Evolutionary conservation across 2,113 vertebrate species (phyloP), one percentile per base, ranked within the genome.

Genomic region (Erythrolamprus reginae): DNA sequence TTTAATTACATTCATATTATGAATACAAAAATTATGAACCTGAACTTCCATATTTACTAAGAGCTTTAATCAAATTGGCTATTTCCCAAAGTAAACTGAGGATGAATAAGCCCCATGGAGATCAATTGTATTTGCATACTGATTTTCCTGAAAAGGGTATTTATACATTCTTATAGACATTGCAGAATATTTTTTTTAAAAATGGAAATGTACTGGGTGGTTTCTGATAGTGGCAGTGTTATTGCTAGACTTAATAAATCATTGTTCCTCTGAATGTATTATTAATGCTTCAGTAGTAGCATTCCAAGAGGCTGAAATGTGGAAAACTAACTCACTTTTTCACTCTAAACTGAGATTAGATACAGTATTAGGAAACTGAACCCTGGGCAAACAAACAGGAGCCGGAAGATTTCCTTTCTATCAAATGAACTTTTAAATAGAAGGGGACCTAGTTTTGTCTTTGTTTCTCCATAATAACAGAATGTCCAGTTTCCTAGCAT

Each of bases 121-220:
- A 4, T 53, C 47, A 55, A 24, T 65, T 77, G 70, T 77, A 77
- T 97, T 97, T 97, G 95, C 96, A 96, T 95, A 52, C 88, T 96
- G 92, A 55, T 97, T 96, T 97, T 45, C 96, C 93, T 97, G 87
- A 42, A 45, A 56, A 84, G 92, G 52, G 9, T 70, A 70, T 93
- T 93, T 91, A 92, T 90, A 90, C 91, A 19, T 21, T 88, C 85
- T 84, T 47, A 56, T 23, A 51, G 50, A 48, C 42, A 13, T 77
- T 70, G 55, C 24, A 42, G 88, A 50, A 91, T 92, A 10, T 10
- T 26, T 56, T 56, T 90, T 90, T 85, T 90, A 0, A 88, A 88
- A 93, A 95, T 86, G 61, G 21, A 82, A 87, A 47, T 33, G 13
- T 47, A 89, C 21, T 85, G 24, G 8, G 21, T 21, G 19, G 23